phyloP scores from a whole-genome alignment of 1,140 invertebrate genomes.

The Thaumatotibia leucotreta region DNA sequence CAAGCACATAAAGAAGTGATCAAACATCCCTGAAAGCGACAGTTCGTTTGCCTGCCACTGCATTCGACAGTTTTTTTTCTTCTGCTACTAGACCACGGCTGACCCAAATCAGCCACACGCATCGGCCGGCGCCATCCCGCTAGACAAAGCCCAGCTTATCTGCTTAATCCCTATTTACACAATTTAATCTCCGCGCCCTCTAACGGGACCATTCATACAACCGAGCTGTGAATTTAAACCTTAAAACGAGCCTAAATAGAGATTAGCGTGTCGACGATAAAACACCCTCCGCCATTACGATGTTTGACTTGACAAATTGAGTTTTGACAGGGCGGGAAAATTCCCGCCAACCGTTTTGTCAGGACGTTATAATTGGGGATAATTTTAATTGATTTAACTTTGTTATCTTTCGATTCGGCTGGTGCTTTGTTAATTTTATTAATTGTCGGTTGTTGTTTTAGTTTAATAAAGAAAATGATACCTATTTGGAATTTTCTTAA shows the following conservation, averaged over 20 bases:
- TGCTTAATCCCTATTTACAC: conserved; percentile 74
- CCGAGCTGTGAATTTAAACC: conserved; percentile 37
- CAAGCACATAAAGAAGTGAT: background rate
- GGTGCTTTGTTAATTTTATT: conserved; percentile 34
- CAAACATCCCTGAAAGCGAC: background rate
- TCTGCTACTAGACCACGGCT: conserved; percentile 21
- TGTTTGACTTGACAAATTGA: conserved; percentile 72
- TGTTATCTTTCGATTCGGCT: conserved; percentile 50
- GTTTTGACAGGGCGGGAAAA: conserved; percentile 69
- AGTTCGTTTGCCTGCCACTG: background rate
- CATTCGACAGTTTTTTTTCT: background rate
- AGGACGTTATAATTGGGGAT: conserved; percentile 47
- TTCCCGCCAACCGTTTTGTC: conserved; percentile 46
- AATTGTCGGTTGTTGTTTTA: conserved; percentile 25
- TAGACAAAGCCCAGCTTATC: conserved; percentile 66
- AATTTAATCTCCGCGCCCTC: conserved; percentile 63
- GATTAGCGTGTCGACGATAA: conserved; percentile 30
- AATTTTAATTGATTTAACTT: conserved; percentile 45
- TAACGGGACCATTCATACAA: conserved; percentile 21
- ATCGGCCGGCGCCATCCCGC: conserved; percentile 50
- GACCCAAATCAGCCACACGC: conserved; percentile 43
- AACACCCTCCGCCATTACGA: conserved; percentile 47
- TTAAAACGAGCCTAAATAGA: conserved; percentile 35
- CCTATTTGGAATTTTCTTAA: background rate
- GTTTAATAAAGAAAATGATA: conserved; percentile 18